Base-by-base conservation (phyloP, 2,888 invertebrate species). In the Leptinotarsa rubiginosa region DNA sequence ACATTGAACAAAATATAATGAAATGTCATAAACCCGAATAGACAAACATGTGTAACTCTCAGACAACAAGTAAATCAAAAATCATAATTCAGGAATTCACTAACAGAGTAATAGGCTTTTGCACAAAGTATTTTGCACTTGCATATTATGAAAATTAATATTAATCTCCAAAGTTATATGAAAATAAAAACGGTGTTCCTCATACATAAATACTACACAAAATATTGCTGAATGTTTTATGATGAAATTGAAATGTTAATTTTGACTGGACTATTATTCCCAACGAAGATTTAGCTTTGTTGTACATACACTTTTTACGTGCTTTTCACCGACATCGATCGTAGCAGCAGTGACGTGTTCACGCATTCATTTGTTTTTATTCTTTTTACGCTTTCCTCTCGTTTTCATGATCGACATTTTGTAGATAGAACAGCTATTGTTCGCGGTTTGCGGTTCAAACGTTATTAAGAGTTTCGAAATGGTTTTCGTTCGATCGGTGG, bases 321-420 rank as follows among this genome's bases (percentile, higher is more conserved):
- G 65, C 73, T 66, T 73, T 73, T 73, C 70, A 70, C 73, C 62
- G 70, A 54, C 15, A 20, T 20, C 18, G 12, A 56, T 56, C 56
- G 56, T 41, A 41, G 41, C 41, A 41, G 41, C 10, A 13, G 56
- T 56, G 56, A 56, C 65, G 66, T 66, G 66, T 73, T 15, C 69
- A 69, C 70, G 70, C 69, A 65, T 73, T 65, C 65, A 59, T 73
- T 73, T 69, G 62, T 62, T 62, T 62, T 62, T 31, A n/a, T 62
- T 31, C 16, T 62, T 62, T 62, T 25, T 20, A 56, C 22, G 16
- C 62, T 16, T 31, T 62, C 62, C 62, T 62, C 62, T 62, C 62
- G 62, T 31, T 62, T 62, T 31, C 62, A 31, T 31, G 25, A 62
- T 62, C 62, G 62, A 62, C 62, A 25, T 31, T 62, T 31, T 25